These are phyloP conservation scores for Synaphobranchus kaupii DNA, from an alignment of 2,797 vertebrate species.

Conservation along the genomic window DNA sequence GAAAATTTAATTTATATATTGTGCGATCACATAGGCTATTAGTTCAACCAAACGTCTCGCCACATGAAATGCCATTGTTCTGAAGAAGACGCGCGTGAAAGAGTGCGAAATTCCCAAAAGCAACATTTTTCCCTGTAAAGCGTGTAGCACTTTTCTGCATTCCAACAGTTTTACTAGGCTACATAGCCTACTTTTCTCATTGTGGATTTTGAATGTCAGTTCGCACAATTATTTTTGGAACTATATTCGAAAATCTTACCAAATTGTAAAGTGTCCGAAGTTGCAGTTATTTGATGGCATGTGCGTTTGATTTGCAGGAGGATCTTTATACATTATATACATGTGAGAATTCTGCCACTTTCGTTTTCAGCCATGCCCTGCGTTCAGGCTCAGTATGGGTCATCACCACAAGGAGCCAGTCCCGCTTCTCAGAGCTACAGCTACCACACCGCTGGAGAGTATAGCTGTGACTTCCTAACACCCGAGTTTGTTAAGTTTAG, in stretches of 20 bases:
- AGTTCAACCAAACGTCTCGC: background rate
- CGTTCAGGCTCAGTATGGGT: slow-evolving; percentile 95
- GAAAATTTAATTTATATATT: slow-evolving; percentile 25
- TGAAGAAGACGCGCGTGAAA: background rate
- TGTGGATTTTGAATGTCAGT: background rate
- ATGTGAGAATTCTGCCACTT: slow-evolving; percentile 19
- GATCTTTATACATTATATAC: background rate
- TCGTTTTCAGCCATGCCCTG: slow-evolving; percentile 87
- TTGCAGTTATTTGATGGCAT: background rate
- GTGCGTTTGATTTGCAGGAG: background rate
- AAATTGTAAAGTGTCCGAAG: background rate
- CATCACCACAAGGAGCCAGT: slow-evolving; percentile 94
- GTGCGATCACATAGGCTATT: background rate
- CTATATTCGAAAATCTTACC: background rate
- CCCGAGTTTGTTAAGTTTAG: slow-evolving; percentile 99
- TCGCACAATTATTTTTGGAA: background rate
- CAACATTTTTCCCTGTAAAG: background rate
- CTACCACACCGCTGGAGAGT: slow-evolving; percentile 89
- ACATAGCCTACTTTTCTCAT: background rate
- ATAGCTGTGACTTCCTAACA: slow-evolving; percentile 95
- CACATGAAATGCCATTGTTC: background rate
- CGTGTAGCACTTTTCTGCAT: background rate
- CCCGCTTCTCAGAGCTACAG: slow-evolving; percentile 94
- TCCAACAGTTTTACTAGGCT: background rate
- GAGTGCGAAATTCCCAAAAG: background rate